These are phyloP conservation scores for Nomada ferruginata DNA, from an alignment of 2,888 invertebrate genomes.

Conservation along the genomic window DNA sequence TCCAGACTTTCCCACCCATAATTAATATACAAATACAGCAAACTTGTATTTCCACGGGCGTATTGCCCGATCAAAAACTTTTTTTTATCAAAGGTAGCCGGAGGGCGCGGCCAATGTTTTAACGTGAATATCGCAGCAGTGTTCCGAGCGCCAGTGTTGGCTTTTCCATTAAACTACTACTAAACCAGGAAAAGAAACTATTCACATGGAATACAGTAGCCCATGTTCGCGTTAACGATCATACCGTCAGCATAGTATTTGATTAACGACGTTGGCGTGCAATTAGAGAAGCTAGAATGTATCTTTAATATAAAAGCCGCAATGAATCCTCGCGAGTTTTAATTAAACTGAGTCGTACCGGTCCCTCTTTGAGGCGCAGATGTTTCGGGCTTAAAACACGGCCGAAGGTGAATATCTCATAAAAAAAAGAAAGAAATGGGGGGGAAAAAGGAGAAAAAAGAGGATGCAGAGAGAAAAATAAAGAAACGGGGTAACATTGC, in stretches of 20 bases:
- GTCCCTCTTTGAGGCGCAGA: conserved; percentile 46
- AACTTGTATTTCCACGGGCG: too few relatives aligned
- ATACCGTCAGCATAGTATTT: conserved; percentile 1
- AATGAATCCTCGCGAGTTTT: conserved; percentile 46
- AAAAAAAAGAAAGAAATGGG: neutral
- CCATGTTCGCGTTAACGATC: conserved; percentile 1
- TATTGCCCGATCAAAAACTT: too few relatives aligned
- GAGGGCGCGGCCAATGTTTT: too few relatives aligned
- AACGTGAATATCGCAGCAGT: too few relatives aligned
- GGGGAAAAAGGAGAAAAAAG: neutral
- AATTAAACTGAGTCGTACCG: conserved; percentile 45
- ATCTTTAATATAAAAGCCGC: conserved; percentile 37
- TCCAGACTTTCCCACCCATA: too few relatives aligned
- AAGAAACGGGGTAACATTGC: conserved; percentile 32
- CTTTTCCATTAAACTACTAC: too few relatives aligned
- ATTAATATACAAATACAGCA: too few relatives aligned
- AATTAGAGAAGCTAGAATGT: conserved; percentile 25
- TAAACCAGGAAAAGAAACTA: neutral
- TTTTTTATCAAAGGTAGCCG: too few relatives aligned
- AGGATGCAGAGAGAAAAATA: neutral
- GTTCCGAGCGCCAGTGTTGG: too few relatives aligned
- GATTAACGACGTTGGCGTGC: conserved; percentile 27
- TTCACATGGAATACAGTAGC: neutral
- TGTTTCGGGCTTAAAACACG: conserved; percentile 49
- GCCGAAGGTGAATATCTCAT: conserved; percentile 38